Evolutionary conservation across 2,888 invertebrate genomes (phyloP), one percentile per base, ranked within the genome.

Genomic region (Rambutsinella grinnellia): DNA sequence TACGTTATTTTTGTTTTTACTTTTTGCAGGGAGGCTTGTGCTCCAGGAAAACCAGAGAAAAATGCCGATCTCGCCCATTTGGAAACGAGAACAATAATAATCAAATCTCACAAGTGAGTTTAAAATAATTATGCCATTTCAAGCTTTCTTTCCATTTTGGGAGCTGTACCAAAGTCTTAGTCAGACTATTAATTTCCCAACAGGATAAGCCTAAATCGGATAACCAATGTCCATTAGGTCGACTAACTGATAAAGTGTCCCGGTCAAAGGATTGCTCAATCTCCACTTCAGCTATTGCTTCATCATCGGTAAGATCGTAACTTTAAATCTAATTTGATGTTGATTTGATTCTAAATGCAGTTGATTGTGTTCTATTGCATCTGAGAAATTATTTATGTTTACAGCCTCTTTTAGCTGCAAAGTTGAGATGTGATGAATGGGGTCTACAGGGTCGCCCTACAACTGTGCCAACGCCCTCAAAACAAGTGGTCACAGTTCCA

Each of bases 351-450:
- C 28, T n/a, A 58, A 36, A 27, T 54, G 10, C 56, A 23, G 19
- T 54, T 23, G 8, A n/a, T 28, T 17, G 23, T 23, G 23, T 23
- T 21, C n/a, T 54, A 23, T 6, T 6, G 8, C 21, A 23, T 3
- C 13, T 21, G 54, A 8, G 23, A 13, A 6, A 54, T 3, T 57
- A 13, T 57, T 26, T 26, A 19, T 17, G 27, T 51, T 27, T 65
- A 13, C 49, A 78, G 78, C 69, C 53, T 6, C 51, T 78, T 10
- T n/a, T 66, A 2, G 61, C 60, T 46, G 78, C 78, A 1, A 78
- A 78, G 19, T 24, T 75, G 0, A 26, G 36, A n/a, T 69, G 66
- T 51, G 56, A 78, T 27, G 74, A 78, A 46, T 78, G 74, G 78
- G 60, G 68, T 36, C 3, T 58, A 1, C 19, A 6, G n/a, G 8